Evolutionary conservation across 2,113 vertebrate species (phyloP).

Genomic region (Sander vitreus): DNA sequence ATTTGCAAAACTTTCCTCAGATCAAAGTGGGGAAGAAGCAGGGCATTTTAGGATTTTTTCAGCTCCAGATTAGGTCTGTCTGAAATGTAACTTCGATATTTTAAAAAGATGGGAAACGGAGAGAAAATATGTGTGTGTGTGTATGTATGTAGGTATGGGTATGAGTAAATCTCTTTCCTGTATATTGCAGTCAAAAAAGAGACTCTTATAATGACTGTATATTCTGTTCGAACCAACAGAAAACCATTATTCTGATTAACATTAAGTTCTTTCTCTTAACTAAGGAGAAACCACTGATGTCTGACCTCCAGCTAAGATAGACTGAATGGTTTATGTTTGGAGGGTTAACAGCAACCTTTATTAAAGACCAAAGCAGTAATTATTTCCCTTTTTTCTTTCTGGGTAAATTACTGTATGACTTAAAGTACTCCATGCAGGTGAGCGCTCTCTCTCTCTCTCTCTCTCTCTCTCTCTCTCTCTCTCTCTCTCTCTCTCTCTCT

Average conservation of each 20-base stretch:
- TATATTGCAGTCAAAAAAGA: constrained; percentile 4
- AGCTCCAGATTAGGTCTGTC: constrained; percentile 80
- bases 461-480: constrained; percentile 3
- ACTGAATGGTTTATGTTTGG: neutral
- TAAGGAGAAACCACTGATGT: neutral
- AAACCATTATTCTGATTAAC: constrained; percentile 36
- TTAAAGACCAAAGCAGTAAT: constrained; percentile 14
- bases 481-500: constrained; percentile 8
- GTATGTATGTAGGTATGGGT: neutral
- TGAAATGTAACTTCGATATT: constrained; percentile 76
- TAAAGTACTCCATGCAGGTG: constrained; percentile 14
- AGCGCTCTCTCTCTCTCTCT: neutral
- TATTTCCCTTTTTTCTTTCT: constrained; percentile 12
- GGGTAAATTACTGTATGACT: constrained; percentile 1
- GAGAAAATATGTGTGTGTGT: constrained; percentile 23
- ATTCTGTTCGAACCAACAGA: constrained; percentile 9
- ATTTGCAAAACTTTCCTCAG: constrained; percentile 87
- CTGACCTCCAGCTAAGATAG: neutral
- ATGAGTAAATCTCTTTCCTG: neutral
- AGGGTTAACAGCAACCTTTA: constrained; percentile 14
- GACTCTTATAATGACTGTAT: constrained; percentile 1
- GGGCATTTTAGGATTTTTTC: constrained; percentile 86
- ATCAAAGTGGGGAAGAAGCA: constrained; percentile 86
- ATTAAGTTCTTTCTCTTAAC: constrained; percentile 11
- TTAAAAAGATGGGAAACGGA: constrained; percentile 60